A percentile compares a stretch with the other conserved stretches of the same genome.
Conservation (phyloP, 1,140 invertebrate species). For the Diuraphis noxia region DNA sequence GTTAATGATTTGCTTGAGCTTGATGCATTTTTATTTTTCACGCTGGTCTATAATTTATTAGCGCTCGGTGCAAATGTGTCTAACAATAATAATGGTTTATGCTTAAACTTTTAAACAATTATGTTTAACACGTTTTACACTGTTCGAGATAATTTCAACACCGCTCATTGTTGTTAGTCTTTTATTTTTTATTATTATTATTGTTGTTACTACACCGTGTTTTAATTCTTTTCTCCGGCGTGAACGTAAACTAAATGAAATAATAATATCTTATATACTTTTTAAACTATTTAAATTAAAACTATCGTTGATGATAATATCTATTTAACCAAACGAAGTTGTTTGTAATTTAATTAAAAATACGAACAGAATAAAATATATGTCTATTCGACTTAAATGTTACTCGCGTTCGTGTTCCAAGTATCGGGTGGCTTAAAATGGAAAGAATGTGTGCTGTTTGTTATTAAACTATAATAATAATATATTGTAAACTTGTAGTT, state of each 20-base stretch:
- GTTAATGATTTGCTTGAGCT: background rate
- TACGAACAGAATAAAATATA: background rate
- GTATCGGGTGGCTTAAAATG: background rate
- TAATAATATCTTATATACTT: slow-evolving; percentile 6
- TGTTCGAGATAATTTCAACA: background rate
- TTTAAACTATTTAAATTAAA: slow-evolving; percentile 20
- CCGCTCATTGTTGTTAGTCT: background rate
- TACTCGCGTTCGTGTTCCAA: background rate
- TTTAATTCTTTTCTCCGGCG: background rate
- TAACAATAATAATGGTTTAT: background rate
- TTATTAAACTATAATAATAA: background rate
- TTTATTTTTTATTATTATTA: background rate
- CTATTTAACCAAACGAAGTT: background rate
- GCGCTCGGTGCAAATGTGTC: background rate
- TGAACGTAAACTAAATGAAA: background rate
- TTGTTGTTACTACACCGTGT: background rate
- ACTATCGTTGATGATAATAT: slow-evolving; percentile 17
- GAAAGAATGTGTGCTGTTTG: background rate
- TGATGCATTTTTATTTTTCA: background rate
- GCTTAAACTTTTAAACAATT: background rate
- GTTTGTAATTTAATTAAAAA: slow-evolving; percentile 17
- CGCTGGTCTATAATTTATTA: background rate
- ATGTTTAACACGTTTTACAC: background rate
- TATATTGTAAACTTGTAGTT: background rate
- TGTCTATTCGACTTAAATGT: background rate